Percentiles rank a stretch among this genome's conserved stretches.
Evolutionary conservation across 2,113 vertebrate genomes (phyloP).

Genomic region (Upupa epops): DNA sequence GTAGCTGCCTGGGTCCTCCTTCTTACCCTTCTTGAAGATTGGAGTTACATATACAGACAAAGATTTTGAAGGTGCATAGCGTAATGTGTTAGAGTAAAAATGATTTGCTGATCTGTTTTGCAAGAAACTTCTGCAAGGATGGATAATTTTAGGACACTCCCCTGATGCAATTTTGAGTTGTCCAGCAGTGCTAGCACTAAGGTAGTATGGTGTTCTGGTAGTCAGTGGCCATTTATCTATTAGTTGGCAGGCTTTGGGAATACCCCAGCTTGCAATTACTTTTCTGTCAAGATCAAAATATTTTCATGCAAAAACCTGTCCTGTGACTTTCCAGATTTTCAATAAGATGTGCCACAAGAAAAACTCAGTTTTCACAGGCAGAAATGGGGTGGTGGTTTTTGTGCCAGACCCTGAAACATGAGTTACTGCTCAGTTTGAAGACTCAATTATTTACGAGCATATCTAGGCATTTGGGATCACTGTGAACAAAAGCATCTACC

Average conservation of each 20-base stretch:
- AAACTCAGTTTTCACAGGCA: neutral
- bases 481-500: neutral
- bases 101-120: neutral
- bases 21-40: no score
- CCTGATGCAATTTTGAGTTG: neutral
- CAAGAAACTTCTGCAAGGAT: neutral
- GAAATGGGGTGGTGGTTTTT: neutral
- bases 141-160: neutral
- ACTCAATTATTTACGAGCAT: neutral
- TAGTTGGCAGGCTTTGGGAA: neutral
- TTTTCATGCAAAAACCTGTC: neutral
- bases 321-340: neutral
- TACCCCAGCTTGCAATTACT: neutral
- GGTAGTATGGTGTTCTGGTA: neutral
- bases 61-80: neutral
- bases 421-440: neutral
- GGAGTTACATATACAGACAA: neutral
- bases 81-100: neutral
- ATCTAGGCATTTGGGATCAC: neutral
- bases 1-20: no score
- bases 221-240: neutral
- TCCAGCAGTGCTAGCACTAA: neutral
- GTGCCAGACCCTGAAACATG: neutral
- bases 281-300: conserved; percentile 7
- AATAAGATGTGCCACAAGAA: neutral